A percentile compares a stretch with the other conserved stretches of the same genome.
Evolutionary conservation across 2,797 vertebrate genomes (phyloP).

Genomic region (Phoxinus dragarum): DNA sequence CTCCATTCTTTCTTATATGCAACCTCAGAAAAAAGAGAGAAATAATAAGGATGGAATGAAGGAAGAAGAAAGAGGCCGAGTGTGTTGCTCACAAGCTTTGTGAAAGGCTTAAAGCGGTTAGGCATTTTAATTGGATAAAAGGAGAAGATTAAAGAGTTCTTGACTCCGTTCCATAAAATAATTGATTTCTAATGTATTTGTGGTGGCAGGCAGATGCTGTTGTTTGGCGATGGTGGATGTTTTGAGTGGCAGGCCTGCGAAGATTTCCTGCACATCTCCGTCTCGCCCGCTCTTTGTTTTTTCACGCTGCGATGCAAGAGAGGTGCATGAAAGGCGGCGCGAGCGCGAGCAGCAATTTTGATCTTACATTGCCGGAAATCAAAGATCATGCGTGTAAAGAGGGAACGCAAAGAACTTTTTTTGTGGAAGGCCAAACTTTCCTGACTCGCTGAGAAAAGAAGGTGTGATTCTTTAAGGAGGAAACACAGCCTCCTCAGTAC

Average conservation of each 20-base stretch:
- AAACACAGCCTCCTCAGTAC: slow-evolving; percentile 43
- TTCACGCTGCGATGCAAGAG: slow-evolving; percentile 76
- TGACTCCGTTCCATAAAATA: slow-evolving; percentile 83
- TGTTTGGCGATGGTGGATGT: slow-evolving; percentile 80
- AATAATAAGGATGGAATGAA: slow-evolving; percentile 61
- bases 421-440: slow-evolving; percentile 79
- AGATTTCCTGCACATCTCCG: slow-evolving; percentile 72
- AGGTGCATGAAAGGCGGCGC: slow-evolving; percentile 77
- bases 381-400: slow-evolving; percentile 81
- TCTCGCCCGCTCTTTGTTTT: slow-evolving; percentile 79
- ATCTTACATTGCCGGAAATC: slow-evolving; percentile 83
- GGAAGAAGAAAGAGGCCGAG: slow-evolving; percentile 65
- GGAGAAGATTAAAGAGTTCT: slow-evolving; percentile 84
- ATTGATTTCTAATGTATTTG: slow-evolving; percentile 86
- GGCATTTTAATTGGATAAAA: slow-evolving; percentile 88
- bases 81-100: slow-evolving; percentile 74
- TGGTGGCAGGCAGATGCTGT: slow-evolving; percentile 78
- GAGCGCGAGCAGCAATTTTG: slow-evolving; percentile 79
- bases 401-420: slow-evolving; percentile 73
- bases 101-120: slow-evolving; percentile 78
- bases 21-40: slow-evolving; percentile 71
- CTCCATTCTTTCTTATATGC: slow-evolving; percentile 75
- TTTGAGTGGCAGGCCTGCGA: slow-evolving; percentile 79
- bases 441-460: slow-evolving; percentile 68
- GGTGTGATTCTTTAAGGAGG: slow-evolving; percentile 36